Evolutionary conservation across 1,140 invertebrate genomes (phyloP), one percentile per base, ranked within the genome.

Genomic region (Ridgeia piscesae): DNA sequence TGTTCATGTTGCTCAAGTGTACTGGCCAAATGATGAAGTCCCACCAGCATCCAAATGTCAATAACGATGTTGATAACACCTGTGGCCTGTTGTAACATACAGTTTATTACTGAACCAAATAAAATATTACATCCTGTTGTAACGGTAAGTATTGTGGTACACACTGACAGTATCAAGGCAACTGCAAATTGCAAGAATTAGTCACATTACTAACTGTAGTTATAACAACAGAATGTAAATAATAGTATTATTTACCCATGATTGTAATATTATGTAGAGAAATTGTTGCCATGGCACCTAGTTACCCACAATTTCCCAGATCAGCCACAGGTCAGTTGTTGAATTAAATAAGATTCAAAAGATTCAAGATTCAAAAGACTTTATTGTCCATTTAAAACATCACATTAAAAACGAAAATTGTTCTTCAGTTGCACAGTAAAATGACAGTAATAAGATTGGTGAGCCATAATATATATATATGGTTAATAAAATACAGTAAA

Each of bases 11-110:
- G 48, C 35, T 93, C 92, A 33, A 92, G n/a, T 17, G 50, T 50
- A 31, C 33, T 92, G n/a, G 34, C 77, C 33, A 93, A 34, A 17
- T 42, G 35, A 89, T 93, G 91, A 34, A 93, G 48, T 90, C 89
- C 42, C 9, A 92, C 77, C 33, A 93, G 91, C 35, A 91, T 88
- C 34, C 58, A 89, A n/a, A 93, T 92, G 89, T 93, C 91, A 89
- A 93, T 93, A 35, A 89, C 35, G 35, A 93, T 90, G 48, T 93
- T 93, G 88, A 33, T 42, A 17, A 91, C 31, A 6, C 91, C 92
- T 1, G 91, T 42, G 8, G 92, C 48, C 92, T 93, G 89, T 35
- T 31, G 77, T 8, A 21, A 33, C 6, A 8, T 11, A 90, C 34
- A 90, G 4, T 34, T 90, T 2, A 90, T 34, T 27, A 34, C 34